These are phyloP conservation scores for Eulithis testata DNA, from an alignment of 2,888 invertebrate genomes.

Conservation along the genomic window DNA sequence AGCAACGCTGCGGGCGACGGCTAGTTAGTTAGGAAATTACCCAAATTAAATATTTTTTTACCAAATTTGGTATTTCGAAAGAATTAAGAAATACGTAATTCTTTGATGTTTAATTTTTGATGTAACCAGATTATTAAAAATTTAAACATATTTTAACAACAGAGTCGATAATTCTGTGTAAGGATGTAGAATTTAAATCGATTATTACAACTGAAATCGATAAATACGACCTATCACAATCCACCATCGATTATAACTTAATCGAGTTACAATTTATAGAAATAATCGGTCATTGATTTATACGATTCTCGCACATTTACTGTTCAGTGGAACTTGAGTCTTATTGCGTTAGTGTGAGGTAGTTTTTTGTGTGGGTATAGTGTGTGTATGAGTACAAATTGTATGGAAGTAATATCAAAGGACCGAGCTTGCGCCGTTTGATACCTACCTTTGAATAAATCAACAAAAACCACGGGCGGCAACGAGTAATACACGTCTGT, in stretches of 20 bases:
- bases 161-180: conserved; percentile 13
- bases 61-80: no score
- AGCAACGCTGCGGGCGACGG: no score
- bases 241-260: conserved; percentile 79
- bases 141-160: neutral
- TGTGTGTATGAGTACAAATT: conserved; percentile 71
- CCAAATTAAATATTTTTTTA: no score
- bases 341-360: conserved; percentile 40
- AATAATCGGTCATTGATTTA: conserved; percentile 83
- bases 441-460: conserved; percentile 80
- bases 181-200: conserved; percentile 31
- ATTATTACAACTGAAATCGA: conserved; percentile 43
- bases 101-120: no score
- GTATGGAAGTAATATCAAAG: conserved; percentile 78
- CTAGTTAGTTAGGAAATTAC: no score
- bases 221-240: conserved; percentile 62
- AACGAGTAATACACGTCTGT: conserved; percentile 71
- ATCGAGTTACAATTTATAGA: conserved; percentile 83
- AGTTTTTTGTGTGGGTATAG: conserved; percentile 38
- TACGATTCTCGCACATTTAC: conserved; percentile 52
- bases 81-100: no score
- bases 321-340: conserved; percentile 36
- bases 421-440: conserved; percentile 69
- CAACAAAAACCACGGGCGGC: conserved; percentile 82
- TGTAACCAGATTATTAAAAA: no score